Evolutionary conservation across 2,888 invertebrate species (phyloP).

Genomic region (Tillus elongatus): DNA sequence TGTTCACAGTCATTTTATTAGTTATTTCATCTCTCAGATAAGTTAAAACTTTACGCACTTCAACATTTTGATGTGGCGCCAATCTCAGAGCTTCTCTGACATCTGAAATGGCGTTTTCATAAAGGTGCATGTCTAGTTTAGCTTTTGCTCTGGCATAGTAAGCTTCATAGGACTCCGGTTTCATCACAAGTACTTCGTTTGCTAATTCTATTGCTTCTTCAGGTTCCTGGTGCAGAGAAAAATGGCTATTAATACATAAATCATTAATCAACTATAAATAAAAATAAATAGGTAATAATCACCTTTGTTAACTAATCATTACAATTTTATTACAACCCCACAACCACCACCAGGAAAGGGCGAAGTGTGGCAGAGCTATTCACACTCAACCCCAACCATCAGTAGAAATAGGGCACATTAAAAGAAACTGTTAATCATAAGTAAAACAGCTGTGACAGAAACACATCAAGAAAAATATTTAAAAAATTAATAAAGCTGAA

Average conservation of each 20-base stretch:
- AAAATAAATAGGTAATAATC: too few relatives aligned
- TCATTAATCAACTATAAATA: slow-evolving; percentile 4
- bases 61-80: slow-evolving; percentile 62
- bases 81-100: slow-evolving; percentile 70
- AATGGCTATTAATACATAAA: too few relatives aligned
- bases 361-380: too few relatives aligned
- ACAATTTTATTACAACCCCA: too few relatives aligned
- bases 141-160: slow-evolving; percentile 87
- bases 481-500: too few relatives aligned
- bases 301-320: too few relatives aligned
- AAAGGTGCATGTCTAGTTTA: slow-evolving; percentile 63
- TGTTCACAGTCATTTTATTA: slow-evolving; percentile 39
- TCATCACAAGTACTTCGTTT: slow-evolving; percentile 72
- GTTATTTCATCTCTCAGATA: slow-evolving; percentile 66
- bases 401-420: too few relatives aligned
- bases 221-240: slow-evolving; percentile 64
- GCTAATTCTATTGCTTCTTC: slow-evolving; percentile 82
- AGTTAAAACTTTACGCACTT: slow-evolving; percentile 64
- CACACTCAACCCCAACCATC: too few relatives aligned
- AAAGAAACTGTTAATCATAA: too few relatives aligned
- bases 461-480: too few relatives aligned
- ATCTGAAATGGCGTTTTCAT: slow-evolving; percentile 69
- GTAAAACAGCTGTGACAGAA: too few relatives aligned
- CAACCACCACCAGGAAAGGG: too few relatives aligned
- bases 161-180: slow-evolving; percentile 85